A percentile compares a stretch with the other conserved stretches of the same genome.
These are phyloP conservation scores for Bagarius yarrelli DNA, from an alignment of 2,113 vertebrate species.

Conservation along the genomic window DNA sequence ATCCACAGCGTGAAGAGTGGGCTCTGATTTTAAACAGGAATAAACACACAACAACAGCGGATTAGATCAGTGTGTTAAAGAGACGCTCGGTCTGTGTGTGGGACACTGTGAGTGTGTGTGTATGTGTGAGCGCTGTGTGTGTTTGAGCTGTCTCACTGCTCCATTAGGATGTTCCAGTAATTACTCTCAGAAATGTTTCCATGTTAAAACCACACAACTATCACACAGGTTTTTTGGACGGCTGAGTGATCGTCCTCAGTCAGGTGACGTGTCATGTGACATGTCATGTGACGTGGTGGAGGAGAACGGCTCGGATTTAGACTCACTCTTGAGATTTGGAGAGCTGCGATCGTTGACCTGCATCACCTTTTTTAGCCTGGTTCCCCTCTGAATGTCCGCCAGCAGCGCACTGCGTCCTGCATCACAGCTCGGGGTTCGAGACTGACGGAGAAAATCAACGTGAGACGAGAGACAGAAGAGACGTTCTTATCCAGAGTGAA, in stretches of 20 bases:
- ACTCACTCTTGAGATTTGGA: slow-evolving; percentile 85
- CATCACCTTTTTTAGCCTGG: slow-evolving; percentile 81
- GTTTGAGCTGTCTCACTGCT: not conserved
- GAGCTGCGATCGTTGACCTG: slow-evolving; percentile 89
- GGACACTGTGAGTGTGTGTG: too few species aligned
- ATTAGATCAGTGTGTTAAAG: not conserved
- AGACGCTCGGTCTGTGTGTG: too few species aligned
- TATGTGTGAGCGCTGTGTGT: too few species aligned
- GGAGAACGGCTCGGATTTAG: slow-evolving; percentile 2
- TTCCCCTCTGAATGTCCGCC: slow-evolving; percentile 90
- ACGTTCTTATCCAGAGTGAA: too few species aligned
- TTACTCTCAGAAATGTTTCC: not conserved
- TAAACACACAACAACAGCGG: not conserved
- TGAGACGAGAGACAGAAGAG: not conserved
- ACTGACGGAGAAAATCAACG: slow-evolving; percentile 49
- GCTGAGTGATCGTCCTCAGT: too few species aligned
- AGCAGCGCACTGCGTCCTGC: slow-evolving; percentile 80
- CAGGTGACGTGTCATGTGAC: too few species aligned
- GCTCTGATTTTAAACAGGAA: slow-evolving; percentile 63
- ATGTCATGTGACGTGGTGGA: not conserved
- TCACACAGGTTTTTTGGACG: not conserved
- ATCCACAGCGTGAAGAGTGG: slow-evolving; percentile 72
- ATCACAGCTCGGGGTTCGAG: slow-evolving; percentile 54
- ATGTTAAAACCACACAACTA: not conserved
- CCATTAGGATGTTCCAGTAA: not conserved